Base-by-base conservation (phyloP, 2,888 invertebrate genomes). In the Hydropsyche betteni region DNA sequence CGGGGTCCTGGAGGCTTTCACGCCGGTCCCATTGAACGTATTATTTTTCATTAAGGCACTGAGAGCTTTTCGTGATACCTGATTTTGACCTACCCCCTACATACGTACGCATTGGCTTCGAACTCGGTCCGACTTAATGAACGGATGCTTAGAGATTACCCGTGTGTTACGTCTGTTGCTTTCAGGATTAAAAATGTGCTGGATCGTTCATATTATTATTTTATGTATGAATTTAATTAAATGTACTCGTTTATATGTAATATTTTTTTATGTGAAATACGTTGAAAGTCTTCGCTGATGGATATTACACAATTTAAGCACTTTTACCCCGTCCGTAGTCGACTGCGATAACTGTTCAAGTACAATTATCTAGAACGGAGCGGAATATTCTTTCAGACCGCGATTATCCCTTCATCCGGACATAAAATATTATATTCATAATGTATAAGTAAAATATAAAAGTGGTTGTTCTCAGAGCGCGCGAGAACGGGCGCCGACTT, bases 31-130 rank as follows among this genome's bases (percentile, higher is more conserved):
- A 64, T 68, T 55, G 75, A 68, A 68, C 71, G 64, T 75, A 75
- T 75, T 68, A 75, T 75, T 75, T 75, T 75, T 75, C 75, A 75
- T 75, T 75, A 75, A 72, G 44, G 68, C 52, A 61, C 68, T 51
- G 75, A 75, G 72, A 75, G 75, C 75, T 24, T 75, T 75, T 68
- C 69, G 72, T 72, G 64, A 68, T 75, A 72, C 75, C 61, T 70
- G 75, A 70, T 70, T 70, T 70, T 24, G 50, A 33, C 51, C 7
- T 44, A 44, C 44, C 33, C 53, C n/a, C 16, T 14, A 10, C n/a
- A n/a, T 50, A n/a, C 6, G 72, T 34, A 44, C 14, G 10, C 10
- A 68, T 10, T 44, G 44, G 44, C 44, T 44, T 44, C 44, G 44
- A 44, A 44, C 44, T 44, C 44, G 44, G 10, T 4, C 10, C 10